Evolutionary conservation across 2,888 invertebrate genomes (phyloP).

Genomic region (Antitype chi): DNA sequence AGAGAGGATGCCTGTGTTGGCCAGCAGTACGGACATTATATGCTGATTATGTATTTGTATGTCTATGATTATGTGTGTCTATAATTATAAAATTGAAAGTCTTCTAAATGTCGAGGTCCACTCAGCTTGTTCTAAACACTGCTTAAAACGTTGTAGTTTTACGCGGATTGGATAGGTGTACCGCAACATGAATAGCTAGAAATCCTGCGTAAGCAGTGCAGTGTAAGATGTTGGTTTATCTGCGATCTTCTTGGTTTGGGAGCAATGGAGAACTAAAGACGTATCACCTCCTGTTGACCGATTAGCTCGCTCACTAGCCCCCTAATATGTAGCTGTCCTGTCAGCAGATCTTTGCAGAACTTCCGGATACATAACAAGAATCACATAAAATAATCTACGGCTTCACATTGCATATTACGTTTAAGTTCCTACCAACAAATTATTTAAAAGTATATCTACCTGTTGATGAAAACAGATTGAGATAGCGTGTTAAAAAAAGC

Average conservation of each 20-base stretch:
- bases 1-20: too few relatives aligned
- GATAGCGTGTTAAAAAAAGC: not conserved
- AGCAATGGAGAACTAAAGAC: not conserved
- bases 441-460: not conserved
- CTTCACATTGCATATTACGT: not conserved
- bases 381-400: not conserved
- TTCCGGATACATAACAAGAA: not conserved
- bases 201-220: not conserved
- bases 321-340: not conserved
- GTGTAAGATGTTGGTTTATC: not conserved
- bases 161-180: not conserved
- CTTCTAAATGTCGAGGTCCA: not conserved
- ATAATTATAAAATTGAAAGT: not conserved
- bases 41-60: too few relatives aligned
- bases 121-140: not conserved
- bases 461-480: not conserved
- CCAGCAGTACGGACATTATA: too few relatives aligned
- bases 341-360: not conserved
- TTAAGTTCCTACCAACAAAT: not conserved
- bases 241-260: not conserved
- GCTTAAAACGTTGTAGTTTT: not conserved
- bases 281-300: not conserved
- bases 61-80: too few relatives aligned
- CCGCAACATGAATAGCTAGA: not conserved
- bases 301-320: not conserved